Conservation (phyloP, 92 coral and sea anemone genomes). For the Pocillopora grandis region DNA sequence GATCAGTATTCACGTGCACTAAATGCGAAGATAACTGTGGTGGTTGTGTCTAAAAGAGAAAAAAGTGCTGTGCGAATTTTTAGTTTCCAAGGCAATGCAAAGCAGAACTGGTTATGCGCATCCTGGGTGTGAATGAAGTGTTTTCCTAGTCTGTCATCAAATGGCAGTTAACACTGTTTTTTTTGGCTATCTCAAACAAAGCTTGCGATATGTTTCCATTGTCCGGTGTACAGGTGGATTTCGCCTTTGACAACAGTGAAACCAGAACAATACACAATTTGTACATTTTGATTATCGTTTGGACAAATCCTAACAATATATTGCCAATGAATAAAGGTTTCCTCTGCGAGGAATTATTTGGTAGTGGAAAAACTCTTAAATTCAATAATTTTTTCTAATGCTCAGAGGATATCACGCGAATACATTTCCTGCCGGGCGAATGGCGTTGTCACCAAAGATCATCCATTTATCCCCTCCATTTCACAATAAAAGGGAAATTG, state of each 20-base stretch:
- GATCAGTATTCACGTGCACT: too few relatives aligned
- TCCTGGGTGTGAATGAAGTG: not conserved
- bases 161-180: not conserved
- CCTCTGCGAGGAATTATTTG: not conserved
- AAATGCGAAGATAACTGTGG: not conserved
- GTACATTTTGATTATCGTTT: not conserved
- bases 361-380: not conserved
- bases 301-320: not conserved
- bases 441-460: too few relatives aligned
- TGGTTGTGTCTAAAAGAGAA: not conserved
- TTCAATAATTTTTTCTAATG: too few relatives aligned
- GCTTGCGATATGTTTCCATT: not conserved
- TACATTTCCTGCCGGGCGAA: too few relatives aligned
- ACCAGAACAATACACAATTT: not conserved
- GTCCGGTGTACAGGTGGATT: not conserved
- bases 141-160: not conserved
- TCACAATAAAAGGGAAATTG: too few relatives aligned
- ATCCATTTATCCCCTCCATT: too few relatives aligned
- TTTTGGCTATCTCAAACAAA: not conserved
- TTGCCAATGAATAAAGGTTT: not conserved
- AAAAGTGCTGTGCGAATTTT: not conserved
- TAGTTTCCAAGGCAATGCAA: constrained; percentile 11
- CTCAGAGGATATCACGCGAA: too few relatives aligned
- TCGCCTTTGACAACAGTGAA: not conserved
- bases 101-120: not conserved